Conservation (phyloP, 2,888 invertebrate species). For the Papilio gigon region DNA sequence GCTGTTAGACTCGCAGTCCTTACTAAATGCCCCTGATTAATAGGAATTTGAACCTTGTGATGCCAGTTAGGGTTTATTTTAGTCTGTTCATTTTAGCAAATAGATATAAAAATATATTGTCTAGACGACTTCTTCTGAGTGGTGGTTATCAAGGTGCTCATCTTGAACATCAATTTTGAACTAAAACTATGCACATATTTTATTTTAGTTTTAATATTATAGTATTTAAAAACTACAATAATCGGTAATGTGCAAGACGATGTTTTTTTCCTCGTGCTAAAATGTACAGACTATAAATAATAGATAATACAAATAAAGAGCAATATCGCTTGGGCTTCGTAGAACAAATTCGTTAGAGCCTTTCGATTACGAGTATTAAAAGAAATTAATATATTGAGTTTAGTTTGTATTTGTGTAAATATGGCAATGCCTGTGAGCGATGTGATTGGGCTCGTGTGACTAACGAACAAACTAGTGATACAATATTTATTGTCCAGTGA, state of each 20-base stretch:
- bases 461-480: constrained; percentile 36
- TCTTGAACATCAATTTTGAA: background rate
- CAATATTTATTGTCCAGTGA: constrained; percentile 31
- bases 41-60: background rate
- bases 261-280: background rate
- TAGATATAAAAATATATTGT: too few species aligned
- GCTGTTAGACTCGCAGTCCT: constrained; percentile 86
- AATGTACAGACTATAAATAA: constrained; percentile 9
- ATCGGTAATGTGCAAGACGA: too few species aligned
- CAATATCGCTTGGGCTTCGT: constrained; percentile 11
- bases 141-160: too few species aligned
- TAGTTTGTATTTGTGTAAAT: constrained; percentile 37
- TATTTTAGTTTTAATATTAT: too few species aligned
- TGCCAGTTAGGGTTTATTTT: constrained; percentile 15
- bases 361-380: constrained; percentile 31
- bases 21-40: constrained; percentile 87
- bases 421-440: constrained; percentile 23
- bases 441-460: constrained; percentile 25
- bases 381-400: constrained; percentile 35
- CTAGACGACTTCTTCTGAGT: too few species aligned
- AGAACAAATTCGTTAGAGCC: constrained; percentile 21
- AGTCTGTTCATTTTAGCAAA: constrained; percentile 10
- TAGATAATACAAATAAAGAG: background rate
- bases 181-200: too few species aligned
- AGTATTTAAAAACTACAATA: background rate